These are phyloP conservation scores for Acleris literana DNA, from an alignment of 2,888 invertebrate genomes.

Conservation along the genomic window DNA sequence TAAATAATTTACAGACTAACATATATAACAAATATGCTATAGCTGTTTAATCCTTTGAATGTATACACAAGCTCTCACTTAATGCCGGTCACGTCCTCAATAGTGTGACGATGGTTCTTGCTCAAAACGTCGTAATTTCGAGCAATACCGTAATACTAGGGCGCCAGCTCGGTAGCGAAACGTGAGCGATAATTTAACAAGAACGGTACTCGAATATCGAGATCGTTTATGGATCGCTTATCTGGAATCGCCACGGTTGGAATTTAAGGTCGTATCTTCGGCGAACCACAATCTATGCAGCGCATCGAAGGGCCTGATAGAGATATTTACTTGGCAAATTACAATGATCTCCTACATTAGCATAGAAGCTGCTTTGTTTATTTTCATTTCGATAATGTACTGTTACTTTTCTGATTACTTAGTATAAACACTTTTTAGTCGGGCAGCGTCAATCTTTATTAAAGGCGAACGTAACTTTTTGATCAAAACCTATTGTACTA, in stretches of 20 bases:
- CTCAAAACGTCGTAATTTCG: slow-evolving; percentile 49
- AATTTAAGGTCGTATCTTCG: slow-evolving; percentile 65
- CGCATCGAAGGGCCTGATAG: slow-evolving; percentile 52
- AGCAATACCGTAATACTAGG: slow-evolving; percentile 62
- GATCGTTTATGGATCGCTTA: slow-evolving; percentile 78
- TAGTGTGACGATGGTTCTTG: slow-evolving; percentile 43
- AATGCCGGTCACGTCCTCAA: slow-evolving; percentile 41
- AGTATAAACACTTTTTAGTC: not conserved
- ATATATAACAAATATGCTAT: too few species aligned
- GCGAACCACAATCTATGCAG: slow-evolving; percentile 55
- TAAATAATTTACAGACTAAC: too few species aligned
- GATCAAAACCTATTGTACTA: slow-evolving; percentile 6
- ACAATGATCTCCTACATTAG: slow-evolving; percentile 42
- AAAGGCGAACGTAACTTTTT: too few species aligned
- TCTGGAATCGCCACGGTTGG: slow-evolving; percentile 74
- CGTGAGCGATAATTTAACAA: slow-evolving; percentile 81
- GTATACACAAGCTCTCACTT: slow-evolving; percentile 33
- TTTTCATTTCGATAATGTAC: slow-evolving; percentile 5
- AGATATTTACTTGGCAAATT: slow-evolving; percentile 53
- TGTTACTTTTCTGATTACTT: slow-evolving; percentile 9
- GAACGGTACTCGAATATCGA: slow-evolving; percentile 74
- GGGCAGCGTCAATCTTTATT: not conserved
- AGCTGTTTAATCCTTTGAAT: slow-evolving; percentile 10
- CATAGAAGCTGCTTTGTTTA: slow-evolving; percentile 2
- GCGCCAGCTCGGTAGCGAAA: slow-evolving; percentile 74